Evolutionary conservation across 2,113 vertebrate species (phyloP).

Genomic region (Entelurus aequoreus): DNA sequence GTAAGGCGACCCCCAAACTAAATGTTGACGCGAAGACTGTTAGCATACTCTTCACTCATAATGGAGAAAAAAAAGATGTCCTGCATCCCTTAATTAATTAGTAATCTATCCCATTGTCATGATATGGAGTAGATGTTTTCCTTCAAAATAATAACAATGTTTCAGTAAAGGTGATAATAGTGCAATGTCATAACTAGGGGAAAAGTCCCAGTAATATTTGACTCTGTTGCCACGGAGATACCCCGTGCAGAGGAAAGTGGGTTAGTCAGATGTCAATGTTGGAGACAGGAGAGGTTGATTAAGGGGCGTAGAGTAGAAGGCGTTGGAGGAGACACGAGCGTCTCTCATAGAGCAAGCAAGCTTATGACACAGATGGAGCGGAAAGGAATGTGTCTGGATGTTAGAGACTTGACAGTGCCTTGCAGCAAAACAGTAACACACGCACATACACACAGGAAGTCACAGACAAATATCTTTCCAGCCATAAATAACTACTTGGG

Average conservation of each 20-base stretch:
- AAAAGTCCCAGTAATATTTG: neutral
- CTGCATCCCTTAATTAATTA: neutral
- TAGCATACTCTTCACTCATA: constrained; percentile 4
- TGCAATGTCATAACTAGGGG: neutral
- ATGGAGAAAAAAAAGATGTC: neutral
- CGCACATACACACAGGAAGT: constrained; percentile 17
- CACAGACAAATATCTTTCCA: neutral
- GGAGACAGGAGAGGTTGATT: constrained; percentile 34
- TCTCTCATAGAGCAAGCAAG: constrained; percentile 38
- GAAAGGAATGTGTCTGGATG: constrained; percentile 69
- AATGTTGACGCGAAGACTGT: constrained; percentile 1
- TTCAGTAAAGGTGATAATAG: neutral
- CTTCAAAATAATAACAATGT: neutral
- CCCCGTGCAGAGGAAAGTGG: constrained; percentile 43
- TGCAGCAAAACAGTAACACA: constrained; percentile 33
- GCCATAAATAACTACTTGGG: neutral
- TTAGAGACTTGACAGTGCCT: constrained; percentile 46
- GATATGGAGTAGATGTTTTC: constrained; percentile 3
- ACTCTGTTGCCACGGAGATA: constrained; percentile 42
- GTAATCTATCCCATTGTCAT: constrained; percentile 15
- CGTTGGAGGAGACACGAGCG: constrained; percentile 14
- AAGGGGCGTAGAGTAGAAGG: constrained; percentile 16
- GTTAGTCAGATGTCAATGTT: constrained; percentile 44
- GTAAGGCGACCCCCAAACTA: neutral
- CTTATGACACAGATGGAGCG: constrained; percentile 62